Percentiles rank a stretch among this genome's conserved stretches.
Conservation (phyloP, 2,888 invertebrate species). For the Patella caerulea region DNA sequence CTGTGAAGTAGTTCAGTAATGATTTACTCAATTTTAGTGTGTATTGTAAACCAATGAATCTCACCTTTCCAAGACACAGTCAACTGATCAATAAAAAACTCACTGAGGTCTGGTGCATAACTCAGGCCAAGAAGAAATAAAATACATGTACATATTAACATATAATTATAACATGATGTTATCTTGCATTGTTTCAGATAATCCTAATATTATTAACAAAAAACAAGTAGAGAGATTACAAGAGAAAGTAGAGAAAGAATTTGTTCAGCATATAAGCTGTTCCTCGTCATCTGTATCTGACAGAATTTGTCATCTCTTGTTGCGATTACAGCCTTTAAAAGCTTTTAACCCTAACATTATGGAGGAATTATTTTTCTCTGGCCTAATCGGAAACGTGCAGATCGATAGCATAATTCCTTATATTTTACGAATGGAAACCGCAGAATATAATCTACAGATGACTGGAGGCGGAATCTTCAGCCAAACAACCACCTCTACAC, state of each 20-base stretch:
- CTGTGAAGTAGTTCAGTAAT: too few relatives aligned
- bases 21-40: too few relatives aligned
- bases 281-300: slow-evolving; percentile 77
- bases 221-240: slow-evolving; percentile 77
- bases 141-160: too few relatives aligned
- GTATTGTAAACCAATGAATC: too few relatives aligned
- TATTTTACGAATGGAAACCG: slow-evolving; percentile 80
- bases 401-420: slow-evolving; percentile 95
- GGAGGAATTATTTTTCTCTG: slow-evolving; percentile 95
- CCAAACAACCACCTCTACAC: slow-evolving; percentile 9
- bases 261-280: slow-evolving; percentile 69
- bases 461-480: slow-evolving; percentile 49
- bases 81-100: too few relatives aligned
- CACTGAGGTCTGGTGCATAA: too few relatives aligned
- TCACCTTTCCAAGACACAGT: too few relatives aligned
- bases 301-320: slow-evolving; percentile 91
- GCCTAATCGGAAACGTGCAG: slow-evolving; percentile 92
- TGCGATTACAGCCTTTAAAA: slow-evolving; percentile 71
- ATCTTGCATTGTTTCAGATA: slow-evolving; percentile 69
- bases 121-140: too few relatives aligned
- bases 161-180: too few relatives aligned
- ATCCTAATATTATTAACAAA: slow-evolving; percentile 73
- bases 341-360: slow-evolving; percentile 82
- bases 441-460: slow-evolving; percentile 69
- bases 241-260: slow-evolving; percentile 77